Evolutionary conservation across 2,113 vertebrate species (phyloP), one percentile per base, ranked within the genome.

Genomic region (Otus sunia): DNA sequence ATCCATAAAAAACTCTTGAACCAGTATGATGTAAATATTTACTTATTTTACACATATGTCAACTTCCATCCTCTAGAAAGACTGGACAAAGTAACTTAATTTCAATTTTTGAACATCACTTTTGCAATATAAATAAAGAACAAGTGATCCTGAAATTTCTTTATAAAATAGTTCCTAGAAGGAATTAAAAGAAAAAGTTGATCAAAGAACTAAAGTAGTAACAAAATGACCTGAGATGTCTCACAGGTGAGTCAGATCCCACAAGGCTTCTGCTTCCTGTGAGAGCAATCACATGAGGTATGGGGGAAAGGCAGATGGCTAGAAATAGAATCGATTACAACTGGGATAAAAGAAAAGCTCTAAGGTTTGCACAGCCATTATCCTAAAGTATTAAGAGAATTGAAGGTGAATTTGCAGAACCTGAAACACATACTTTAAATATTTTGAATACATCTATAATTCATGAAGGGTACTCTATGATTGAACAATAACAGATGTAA

Each of bases 1-100:
- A 96, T 58, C 62, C 66, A 96, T 72, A 79, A 95, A 96, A 94
- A 56, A 29, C 60, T 68, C 86, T 88, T 93, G 79, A 94, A 55
- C 25, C 45, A 96, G 71, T 96, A 68, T 94, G 86, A 82, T 56
- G 56, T 83, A 60, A 16, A 22, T 36, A n/a, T n/a, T 63, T 66
- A 71, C 29, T 47, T 80, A 49, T 58, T 88, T 72, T 63, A 59
- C 50, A 59, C 50, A 45, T 2, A 12, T 4, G 3, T 36, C 27
- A 23, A 60, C 6, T 60, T 60, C 27, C 37, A 34, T 36, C 15
- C 36, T 74, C 36, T 27, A 75, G 45, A 67, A 74, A 36, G 36
- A 34, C 50, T 21, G 17, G 9, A 23, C 13, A 37, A 26, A 36
- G 11, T 32, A 25, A 49, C 4, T 64, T n/a, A 12, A 36, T 52